Evolutionary conservation across 2,888 invertebrate genomes (phyloP), one percentile per base, ranked within the genome.

Genomic region (Apodemia mormo): DNA sequence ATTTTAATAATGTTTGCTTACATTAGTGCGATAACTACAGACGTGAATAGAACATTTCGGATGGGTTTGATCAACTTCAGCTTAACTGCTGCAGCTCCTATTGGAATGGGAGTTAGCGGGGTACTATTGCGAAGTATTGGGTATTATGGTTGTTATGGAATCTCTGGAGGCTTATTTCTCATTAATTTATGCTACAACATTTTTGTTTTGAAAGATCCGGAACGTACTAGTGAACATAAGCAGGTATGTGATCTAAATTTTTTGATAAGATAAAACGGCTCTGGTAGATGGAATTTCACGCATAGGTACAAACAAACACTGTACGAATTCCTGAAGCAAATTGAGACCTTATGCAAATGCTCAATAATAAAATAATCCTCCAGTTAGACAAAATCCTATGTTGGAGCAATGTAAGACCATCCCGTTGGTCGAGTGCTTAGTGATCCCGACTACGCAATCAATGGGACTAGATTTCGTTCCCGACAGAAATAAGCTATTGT

Each of bases 1-100:
- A 92, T 94, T 68, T 88, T 94, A 64, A 94, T 94, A 0, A 86
- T 94, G 68, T 94, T 94, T 82, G 94, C 94, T 76, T 95, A 95
- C 81, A 85, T 96, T 61, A 94, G 95, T 9, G 94, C 95, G 67
- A 92, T 95, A 8, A 94, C 95, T 12, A 90, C 92, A 14, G 89
- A 87, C 45, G 92, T 94, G 58, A 92, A 92, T 3, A 93, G 95
- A 78, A 95, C 95, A 0, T 88, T 94, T 69, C 86, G 95, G 67
- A 88, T 96, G 72, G 95, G 95, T 0, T 90, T 95, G 66, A 74
- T 92, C 64, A 92, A 82, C 79, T 79, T 93, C 78, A 92, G 92
- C 74, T 88, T 92, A 89, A 90, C 91, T n/a, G 77, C 92, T 2
- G 92, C 92, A n/a, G 90, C 92, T 74, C 93, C 92, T 7, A 82